phyloP scores from a whole-genome alignment of 2,113 vertebrate genomes.

The Octodon degus region DNA sequence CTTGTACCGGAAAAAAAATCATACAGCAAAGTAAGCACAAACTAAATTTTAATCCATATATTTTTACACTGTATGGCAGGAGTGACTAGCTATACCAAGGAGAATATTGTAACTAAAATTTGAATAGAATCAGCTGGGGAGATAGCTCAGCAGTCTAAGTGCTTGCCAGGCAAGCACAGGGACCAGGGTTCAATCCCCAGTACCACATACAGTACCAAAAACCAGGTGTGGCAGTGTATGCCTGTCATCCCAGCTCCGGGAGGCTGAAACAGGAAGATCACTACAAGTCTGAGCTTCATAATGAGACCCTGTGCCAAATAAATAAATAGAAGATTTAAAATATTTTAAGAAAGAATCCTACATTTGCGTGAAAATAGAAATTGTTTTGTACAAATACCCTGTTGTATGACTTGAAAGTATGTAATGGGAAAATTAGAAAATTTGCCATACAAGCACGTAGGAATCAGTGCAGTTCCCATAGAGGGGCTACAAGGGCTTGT shows the following conservation, averaged over 20 bases:
- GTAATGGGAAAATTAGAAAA: not conserved
- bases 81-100: too few relatives aligned
- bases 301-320: too few relatives aligned
- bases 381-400: not conserved
- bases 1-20: not conserved
- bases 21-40: not conserved
- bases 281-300: too few relatives aligned
- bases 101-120: not conserved
- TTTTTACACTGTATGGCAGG: not conserved
- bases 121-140: not conserved
- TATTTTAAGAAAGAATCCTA: not conserved
- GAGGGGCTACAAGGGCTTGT: not conserved
- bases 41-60: not conserved
- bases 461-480: too few relatives aligned
- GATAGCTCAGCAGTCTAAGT: too few relatives aligned
- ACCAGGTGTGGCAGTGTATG: too few relatives aligned
- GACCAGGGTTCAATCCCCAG: too few relatives aligned
- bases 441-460: not conserved
- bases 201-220: too few relatives aligned
- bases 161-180: too few relatives aligned
- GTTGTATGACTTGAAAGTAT: not conserved
- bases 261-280: too few relatives aligned
- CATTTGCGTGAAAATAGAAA: not conserved
- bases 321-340: too few relatives aligned
- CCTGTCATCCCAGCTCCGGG: too few relatives aligned